Base-by-base conservation (phyloP, 2,797 vertebrate species). In the Pyrocephalus nanus region DNA sequence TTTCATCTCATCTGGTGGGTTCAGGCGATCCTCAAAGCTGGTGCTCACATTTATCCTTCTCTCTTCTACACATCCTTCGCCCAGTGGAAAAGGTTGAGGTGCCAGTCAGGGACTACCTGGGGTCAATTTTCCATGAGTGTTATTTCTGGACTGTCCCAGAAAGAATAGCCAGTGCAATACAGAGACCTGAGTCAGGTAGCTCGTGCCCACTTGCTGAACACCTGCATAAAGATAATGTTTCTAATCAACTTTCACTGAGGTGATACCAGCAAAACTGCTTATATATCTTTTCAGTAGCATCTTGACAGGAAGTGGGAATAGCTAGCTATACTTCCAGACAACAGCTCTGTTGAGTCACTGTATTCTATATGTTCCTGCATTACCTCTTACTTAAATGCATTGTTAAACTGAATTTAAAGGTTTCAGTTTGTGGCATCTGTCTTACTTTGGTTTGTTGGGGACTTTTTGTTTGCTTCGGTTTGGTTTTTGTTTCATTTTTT, bases 371-470 rank as follows among this genome's bases (percentile, higher is more conserved):
- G 8, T 43, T 69, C 66, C 40, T 54, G 13, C 25, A 25, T 4
- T 64, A 15, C 8, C 11, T 19, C 29, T 47, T 47, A 11, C 5
- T 67, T 36, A 62, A 66, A 36, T 29, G 9, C 22, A 58, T 38
- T 69, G 15, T 27, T 58, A 48, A 69, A 58, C 4, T 48, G 32
- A 64, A 87, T 78, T 15, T 73, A 36, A 67, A 45, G 21, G 5
- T 58, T 92, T 67, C 32, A 15, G 19, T 2, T 53, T 58, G 50
- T 50, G 15, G 45, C 2, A 1, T 55, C 30, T 67, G 19, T 64
- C n/a, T 47, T 23, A 5, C 12, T 8, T 3, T 27, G 25, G 1
- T 8, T 62, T 66, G 15, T 17, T 53, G 5, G 5, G 4, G 9
- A 9, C 30, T 5, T 36, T 36, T 69, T 9, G 4, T 34, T 4